Percentiles rank a stretch among this genome's conserved stretches.
Evolutionary conservation across 2,888 invertebrate species (phyloP).

Genomic region (Drymonia ruficornis): DNA sequence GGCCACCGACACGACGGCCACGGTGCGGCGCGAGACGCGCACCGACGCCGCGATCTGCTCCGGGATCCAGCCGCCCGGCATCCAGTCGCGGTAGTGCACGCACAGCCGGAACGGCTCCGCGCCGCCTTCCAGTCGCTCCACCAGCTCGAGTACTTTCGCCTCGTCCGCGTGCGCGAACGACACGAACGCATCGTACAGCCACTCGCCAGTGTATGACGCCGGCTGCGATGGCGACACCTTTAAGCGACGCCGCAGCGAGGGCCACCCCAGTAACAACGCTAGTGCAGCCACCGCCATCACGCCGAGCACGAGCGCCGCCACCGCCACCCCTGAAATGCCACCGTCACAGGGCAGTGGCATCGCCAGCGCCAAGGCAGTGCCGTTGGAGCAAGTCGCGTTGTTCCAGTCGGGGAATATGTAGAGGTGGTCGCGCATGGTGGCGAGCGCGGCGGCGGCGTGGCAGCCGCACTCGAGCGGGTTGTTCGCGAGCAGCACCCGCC

Average conservation of each 20-base stretch:
- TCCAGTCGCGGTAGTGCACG: conserved; percentile 90
- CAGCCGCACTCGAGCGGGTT: not conserved
- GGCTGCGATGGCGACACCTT: not conserved
- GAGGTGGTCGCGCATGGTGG: not conserved
- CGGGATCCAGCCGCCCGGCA: conserved; percentile 89
- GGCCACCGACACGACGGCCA: conserved; percentile 36
- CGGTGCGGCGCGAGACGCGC: conserved; percentile 41
- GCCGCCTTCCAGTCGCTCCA: conserved; percentile 85
- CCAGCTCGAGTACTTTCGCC: conserved; percentile 87
- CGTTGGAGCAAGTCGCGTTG: not conserved
- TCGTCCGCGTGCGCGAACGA: conserved; percentile 91
- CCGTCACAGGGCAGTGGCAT: not conserved
- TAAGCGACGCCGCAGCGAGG: too few species aligned
- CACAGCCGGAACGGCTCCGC: conserved; percentile 82
- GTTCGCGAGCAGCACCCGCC: not conserved
- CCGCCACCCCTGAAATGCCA: not conserved
- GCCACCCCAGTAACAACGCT: too few species aligned
- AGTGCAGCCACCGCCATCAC: too few species aligned
- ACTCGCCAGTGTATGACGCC: not conserved
- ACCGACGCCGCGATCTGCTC: conserved; percentile 80
- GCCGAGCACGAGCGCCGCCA: not conserved
- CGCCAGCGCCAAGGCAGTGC: not conserved
- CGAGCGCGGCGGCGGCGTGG: conserved; percentile 64
- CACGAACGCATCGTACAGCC: conserved; percentile 90
- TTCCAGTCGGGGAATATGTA: not conserved